Conservation (phyloP, 2,113 vertebrate species). For the Zosterops pallidus region DNA sequence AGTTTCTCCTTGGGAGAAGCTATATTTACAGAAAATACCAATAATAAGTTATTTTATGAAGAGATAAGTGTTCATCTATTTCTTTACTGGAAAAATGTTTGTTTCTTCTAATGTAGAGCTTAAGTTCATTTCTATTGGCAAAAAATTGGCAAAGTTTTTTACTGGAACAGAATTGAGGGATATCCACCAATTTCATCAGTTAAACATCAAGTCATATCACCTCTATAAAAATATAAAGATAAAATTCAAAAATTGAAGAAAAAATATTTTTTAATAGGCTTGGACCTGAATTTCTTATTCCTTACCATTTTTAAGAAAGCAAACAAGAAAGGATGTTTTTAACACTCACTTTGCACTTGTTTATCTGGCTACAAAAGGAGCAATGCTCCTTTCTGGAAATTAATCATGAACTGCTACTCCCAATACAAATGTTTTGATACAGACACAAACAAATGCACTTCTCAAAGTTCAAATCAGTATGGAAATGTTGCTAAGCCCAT, state of each 20-base stretch:
- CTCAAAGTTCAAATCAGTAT: neutral
- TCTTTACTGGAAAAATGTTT: neutral
- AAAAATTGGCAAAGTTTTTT: neutral
- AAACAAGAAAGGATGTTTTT: neutral
- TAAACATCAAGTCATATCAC: neutral
- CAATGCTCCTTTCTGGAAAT: neutral
- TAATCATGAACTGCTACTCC: neutral
- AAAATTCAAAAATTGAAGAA: neutral
- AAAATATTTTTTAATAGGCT: neutral
- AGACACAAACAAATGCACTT: neutral
- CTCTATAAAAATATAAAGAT: neutral
- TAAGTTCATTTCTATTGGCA: neutral
- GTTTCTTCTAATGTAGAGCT: neutral
- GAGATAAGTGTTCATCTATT: neutral
- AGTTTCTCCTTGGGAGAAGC: neutral
- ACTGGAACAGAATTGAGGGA: neutral
- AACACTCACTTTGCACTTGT: neutral
- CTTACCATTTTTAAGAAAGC: neutral
- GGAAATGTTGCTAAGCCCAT: neutral
- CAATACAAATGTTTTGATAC: neutral
- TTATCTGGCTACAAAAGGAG: neutral
- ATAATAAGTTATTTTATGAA: neutral
- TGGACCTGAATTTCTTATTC: neutral
- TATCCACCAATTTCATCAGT: neutral
- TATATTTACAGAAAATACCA: neutral